These are phyloP conservation scores for Sebastes baramenuke DNA, from an alignment of 2,797 vertebrate species.

Conservation along the genomic window DNA sequence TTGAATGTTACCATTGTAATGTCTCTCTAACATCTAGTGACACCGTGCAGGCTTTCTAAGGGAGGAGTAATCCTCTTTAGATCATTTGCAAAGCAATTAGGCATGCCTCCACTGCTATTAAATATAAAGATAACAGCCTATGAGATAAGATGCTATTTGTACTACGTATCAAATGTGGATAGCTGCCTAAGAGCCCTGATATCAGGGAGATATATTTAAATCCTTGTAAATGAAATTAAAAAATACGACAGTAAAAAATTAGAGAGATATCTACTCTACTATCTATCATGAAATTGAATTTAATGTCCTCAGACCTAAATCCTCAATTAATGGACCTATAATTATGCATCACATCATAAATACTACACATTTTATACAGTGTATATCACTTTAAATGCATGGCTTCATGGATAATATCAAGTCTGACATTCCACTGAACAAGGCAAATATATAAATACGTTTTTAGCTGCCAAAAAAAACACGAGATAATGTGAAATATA, in stretches of 20 bases:
- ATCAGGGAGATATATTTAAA: slow-evolving; percentile 74
- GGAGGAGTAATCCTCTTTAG: slow-evolving; percentile 76
- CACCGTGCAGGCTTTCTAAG: slow-evolving; percentile 62
- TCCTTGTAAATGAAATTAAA: slow-evolving; percentile 73
- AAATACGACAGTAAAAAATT: slow-evolving; percentile 56
- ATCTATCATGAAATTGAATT: slow-evolving; percentile 67
- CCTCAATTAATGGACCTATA: slow-evolving; percentile 62
- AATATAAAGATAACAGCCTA: slow-evolving; percentile 78
- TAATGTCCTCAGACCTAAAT: slow-evolving; percentile 64
- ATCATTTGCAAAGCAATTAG: slow-evolving; percentile 82
- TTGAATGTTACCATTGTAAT: slow-evolving; percentile 56
- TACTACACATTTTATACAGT: slow-evolving; percentile 64
- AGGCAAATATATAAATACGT: slow-evolving; percentile 66
- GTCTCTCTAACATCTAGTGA: slow-evolving; percentile 70
- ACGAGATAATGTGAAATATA: slow-evolving; percentile 47
- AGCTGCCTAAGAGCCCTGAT: slow-evolving; percentile 79
- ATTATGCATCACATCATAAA: slow-evolving; percentile 69
- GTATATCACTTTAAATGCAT: slow-evolving; percentile 64
- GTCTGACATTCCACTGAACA: slow-evolving; percentile 63
- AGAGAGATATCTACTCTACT: slow-evolving; percentile 58
- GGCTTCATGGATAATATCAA: slow-evolving; percentile 61
- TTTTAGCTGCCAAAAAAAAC: slow-evolving; percentile 72
- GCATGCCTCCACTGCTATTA: slow-evolving; percentile 78
- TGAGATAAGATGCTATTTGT: slow-evolving; percentile 80
- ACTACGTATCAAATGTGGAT: slow-evolving; percentile 75